These are phyloP conservation scores for Papilio demoleus DNA, from an alignment of 2,888 invertebrate species.

Conservation along the genomic window DNA sequence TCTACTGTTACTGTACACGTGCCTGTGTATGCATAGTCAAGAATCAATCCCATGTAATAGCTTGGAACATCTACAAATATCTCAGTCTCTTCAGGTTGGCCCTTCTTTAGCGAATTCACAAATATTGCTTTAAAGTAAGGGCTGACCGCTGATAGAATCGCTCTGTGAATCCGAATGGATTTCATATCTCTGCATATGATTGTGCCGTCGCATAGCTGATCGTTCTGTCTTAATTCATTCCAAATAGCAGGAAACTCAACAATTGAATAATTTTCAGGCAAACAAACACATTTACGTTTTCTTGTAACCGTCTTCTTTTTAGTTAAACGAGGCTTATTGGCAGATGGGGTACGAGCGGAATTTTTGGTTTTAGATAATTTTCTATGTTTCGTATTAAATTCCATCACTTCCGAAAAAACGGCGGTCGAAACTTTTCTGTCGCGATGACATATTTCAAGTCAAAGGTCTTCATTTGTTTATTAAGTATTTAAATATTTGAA, in stretches of 20 bases:
- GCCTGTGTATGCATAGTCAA: slow-evolving; percentile 91
- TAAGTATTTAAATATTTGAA: slow-evolving; percentile 45
- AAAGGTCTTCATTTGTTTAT: slow-evolving; percentile 65
- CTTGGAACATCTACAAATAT: slow-evolving; percentile 85
- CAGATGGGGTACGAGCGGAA: slow-evolving; percentile 76
- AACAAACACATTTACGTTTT: slow-evolving; percentile 84
- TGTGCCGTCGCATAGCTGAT: slow-evolving; percentile 88
- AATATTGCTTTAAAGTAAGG: slow-evolving; percentile 89
- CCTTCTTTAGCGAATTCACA: slow-evolving; percentile 86
- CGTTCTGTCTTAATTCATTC: slow-evolving; percentile 86
- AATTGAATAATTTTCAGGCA: slow-evolving; percentile 83
- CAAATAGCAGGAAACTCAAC: slow-evolving; percentile 87
- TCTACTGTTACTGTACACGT: slow-evolving; percentile 84
- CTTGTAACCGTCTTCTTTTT: slow-evolving; percentile 74
- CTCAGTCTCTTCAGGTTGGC: slow-evolving; percentile 84
- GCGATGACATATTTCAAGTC: slow-evolving; percentile 70
- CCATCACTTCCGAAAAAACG: slow-evolving; percentile 83
- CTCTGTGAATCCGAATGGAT: slow-evolving; percentile 86
- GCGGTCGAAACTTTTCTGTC: slow-evolving; percentile 82
- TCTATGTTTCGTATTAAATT: slow-evolving; percentile 82
- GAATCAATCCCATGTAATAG: slow-evolving; percentile 85
- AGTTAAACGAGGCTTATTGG: slow-evolving; percentile 72
- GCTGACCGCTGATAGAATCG: slow-evolving; percentile 88
- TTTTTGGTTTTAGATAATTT: slow-evolving; percentile 82
- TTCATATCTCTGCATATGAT: slow-evolving; percentile 85